A percentile compares a stretch with the other conserved stretches of the same genome.
Conservation (phyloP, 2,113 vertebrate species). For the Lepus timidus region DNA sequence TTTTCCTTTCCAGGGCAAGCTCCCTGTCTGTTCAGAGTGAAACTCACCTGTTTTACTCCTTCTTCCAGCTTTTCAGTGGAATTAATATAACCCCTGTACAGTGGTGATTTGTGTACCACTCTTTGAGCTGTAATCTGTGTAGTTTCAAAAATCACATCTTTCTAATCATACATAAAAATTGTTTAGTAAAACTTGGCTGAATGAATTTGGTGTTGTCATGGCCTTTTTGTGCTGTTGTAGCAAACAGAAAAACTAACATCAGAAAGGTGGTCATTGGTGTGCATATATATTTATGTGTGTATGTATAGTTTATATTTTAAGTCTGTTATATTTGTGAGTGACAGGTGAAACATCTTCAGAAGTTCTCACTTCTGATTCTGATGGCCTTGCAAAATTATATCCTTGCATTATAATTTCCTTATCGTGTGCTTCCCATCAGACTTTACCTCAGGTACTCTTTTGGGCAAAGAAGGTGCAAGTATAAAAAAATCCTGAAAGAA, state of each 20-base stretch:
- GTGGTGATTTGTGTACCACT: background rate
- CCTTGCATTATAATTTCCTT: background rate
- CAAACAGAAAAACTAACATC: background rate
- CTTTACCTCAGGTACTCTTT: background rate
- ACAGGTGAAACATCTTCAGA: background rate
- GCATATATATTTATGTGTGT: no score
- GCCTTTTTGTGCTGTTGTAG: background rate
- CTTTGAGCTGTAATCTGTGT: conserved; percentile 3
- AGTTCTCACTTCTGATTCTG: background rate
- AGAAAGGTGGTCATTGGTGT: background rate
- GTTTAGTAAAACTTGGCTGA: background rate
- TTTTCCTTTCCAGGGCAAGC: background rate
- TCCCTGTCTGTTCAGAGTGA: background rate
- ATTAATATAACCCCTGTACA: background rate
- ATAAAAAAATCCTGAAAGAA: background rate
- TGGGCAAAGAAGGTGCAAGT: background rate
- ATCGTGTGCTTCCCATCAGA: background rate
- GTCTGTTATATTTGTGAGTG: background rate
- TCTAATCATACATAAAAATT: background rate
- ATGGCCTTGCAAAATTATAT: background rate
- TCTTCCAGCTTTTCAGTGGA: background rate
- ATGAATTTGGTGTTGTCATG: background rate
- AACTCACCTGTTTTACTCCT: background rate
- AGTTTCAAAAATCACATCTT: conserved; percentile 1
- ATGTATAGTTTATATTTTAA: background rate